Conservation (phyloP, 2,797 vertebrate species). For the Urophycis tenuis region DNA sequence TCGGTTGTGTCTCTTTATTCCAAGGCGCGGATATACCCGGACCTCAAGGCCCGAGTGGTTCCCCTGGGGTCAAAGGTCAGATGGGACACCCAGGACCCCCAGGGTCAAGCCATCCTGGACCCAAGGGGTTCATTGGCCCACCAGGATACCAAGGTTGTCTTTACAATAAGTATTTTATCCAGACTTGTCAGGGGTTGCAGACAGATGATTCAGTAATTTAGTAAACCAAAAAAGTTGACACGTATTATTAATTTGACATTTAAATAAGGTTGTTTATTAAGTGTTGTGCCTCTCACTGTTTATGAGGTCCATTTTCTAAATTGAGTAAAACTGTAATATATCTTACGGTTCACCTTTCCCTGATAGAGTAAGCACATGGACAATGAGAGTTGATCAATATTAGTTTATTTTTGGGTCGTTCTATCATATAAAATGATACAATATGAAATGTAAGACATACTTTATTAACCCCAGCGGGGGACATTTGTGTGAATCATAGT, state of each 20-base stretch:
- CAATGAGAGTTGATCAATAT: no score
- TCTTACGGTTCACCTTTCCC: neutral
- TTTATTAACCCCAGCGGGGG: neutral
- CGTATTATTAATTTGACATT: neutral
- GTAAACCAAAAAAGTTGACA: no score
- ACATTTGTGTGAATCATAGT: neutral
- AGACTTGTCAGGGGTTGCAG: no score
- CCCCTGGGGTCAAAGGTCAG: conserved; percentile 49
- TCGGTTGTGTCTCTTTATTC: conserved; percentile 4
- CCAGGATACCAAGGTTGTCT: conserved; percentile 41
- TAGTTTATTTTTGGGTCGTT: no score
- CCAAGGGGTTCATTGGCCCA: conserved; percentile 47
- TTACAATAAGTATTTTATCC: neutral
- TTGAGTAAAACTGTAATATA: neutral
- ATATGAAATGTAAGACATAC: neutral
- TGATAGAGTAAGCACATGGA: neutral
- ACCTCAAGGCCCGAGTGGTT: conserved; percentile 43
- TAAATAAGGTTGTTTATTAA: neutral
- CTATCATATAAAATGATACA: no score
- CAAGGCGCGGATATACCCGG: conserved; percentile 39
- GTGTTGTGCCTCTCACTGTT: neutral
- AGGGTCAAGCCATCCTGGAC: conserved; percentile 28
- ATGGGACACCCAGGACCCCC: conserved; percentile 36
- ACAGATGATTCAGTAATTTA: no score
- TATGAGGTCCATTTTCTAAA: neutral